Conservation (phyloP, 2,797 vertebrate species). For the Silurus lanzhouensis region DNA sequence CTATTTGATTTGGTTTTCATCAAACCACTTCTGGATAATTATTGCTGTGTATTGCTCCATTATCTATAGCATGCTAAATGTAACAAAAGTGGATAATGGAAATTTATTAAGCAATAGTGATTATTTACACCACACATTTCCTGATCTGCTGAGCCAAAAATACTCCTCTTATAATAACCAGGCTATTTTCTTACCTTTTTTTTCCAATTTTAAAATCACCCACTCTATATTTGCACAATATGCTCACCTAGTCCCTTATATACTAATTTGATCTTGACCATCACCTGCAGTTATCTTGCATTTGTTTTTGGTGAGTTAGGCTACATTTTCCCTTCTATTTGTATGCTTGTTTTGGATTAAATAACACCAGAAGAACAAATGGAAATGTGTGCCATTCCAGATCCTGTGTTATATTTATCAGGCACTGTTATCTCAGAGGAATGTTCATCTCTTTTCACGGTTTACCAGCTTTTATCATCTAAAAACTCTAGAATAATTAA, state of each 20-base stretch:
- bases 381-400: not conserved
- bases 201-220: not conserved
- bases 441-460: not conserved
- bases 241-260: not conserved
- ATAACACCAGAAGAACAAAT: conserved; percentile 9
- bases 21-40: not conserved
- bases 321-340: not conserved
- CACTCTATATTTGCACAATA: not conserved
- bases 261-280: not conserved
- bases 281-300: not conserved
- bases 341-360: not conserved
- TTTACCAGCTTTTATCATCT: not conserved
- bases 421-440: not conserved
- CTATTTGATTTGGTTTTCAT: not conserved
- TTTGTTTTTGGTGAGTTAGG: not conserved
- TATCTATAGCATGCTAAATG: not conserved
- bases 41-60: not conserved
- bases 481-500: not conserved
- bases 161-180: not conserved
- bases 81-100: not conserved
- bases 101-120: not conserved
- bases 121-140: not conserved
- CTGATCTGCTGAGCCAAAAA: not conserved
- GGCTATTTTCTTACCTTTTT: not conserved
- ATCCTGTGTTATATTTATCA: not conserved